phyloP scores from a whole-genome alignment of 2,888 invertebrate species.

The Heliconius cydno region DNA sequence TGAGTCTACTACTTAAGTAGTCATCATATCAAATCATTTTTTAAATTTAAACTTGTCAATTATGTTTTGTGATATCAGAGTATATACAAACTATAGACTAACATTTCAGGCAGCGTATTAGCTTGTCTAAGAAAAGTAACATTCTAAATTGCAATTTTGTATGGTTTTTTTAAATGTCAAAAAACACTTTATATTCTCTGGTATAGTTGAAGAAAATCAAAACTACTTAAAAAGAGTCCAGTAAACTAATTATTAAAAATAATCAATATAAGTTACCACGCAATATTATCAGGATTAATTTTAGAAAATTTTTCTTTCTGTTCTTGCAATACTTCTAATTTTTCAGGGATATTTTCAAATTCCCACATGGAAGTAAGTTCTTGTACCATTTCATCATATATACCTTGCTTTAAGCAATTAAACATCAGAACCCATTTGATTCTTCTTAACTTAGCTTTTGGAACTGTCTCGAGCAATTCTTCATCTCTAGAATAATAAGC shows the following conservation, averaged over 20 bases:
- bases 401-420: slow-evolving; percentile 71
- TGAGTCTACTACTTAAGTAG: no score
- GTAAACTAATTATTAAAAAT: not conserved
- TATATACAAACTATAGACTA: no score
- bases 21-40: no score
- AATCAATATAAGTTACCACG: slow-evolving; percentile 57
- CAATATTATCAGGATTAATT: slow-evolving; percentile 54
- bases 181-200: no score
- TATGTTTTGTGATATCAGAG: no score
- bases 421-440: slow-evolving; percentile 79
- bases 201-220: no score
- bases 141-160: no score
- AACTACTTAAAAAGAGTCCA: no score
- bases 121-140: no score
- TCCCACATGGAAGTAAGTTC: slow-evolving; percentile 76
- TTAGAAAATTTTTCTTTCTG: slow-evolving; percentile 72
- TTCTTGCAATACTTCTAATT: slow-evolving; percentile 68
- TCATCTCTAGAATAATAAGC: slow-evolving; percentile 63
- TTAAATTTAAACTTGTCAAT: no score
- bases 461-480: slow-evolving; percentile 75
- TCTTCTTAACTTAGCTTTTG: slow-evolving; percentile 69
- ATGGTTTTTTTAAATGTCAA: no score
- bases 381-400: slow-evolving; percentile 72
- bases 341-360: slow-evolving; percentile 72
- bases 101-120: no score